phyloP scores from a whole-genome alignment of 1,140 invertebrate genomes.

The Drosophila pachea region DNA sequence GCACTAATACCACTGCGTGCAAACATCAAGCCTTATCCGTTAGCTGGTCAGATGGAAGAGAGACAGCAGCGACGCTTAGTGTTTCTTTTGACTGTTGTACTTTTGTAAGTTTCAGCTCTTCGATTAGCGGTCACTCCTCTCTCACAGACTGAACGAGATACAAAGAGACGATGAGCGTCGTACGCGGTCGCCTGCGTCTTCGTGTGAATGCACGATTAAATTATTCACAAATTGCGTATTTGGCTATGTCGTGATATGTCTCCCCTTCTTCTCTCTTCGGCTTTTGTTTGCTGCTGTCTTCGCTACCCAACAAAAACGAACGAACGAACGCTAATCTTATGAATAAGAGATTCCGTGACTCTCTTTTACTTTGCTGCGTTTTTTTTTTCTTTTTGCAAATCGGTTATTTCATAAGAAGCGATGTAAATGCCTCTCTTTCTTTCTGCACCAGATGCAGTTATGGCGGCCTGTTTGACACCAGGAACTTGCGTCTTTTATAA shows the following conservation, averaged over 20 bases:
- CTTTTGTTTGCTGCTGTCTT: constrained; percentile 4
- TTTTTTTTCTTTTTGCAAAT: too few species aligned
- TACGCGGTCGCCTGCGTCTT: constrained; percentile 1
- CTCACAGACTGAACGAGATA: not conserved
- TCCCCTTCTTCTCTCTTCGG: constrained; percentile 5
- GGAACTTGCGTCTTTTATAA: constrained; percentile 26
- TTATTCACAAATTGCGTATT: constrained; percentile 73
- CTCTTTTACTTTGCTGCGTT: constrained; percentile 21
- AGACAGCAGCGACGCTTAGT: not conserved
- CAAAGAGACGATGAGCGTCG: not conserved
- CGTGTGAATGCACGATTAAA: constrained; percentile 73
- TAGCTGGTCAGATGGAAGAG: constrained; percentile 7
- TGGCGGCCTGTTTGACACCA: constrained; percentile 18
- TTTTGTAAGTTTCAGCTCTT: constrained; percentile 47
- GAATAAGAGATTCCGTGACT: constrained; percentile 12
- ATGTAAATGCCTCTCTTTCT: constrained; percentile 16
- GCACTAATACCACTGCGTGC: constrained; percentile 41
- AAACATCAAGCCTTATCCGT: constrained; percentile 38
- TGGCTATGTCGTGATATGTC: constrained; percentile 25
- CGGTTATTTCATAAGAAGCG: constrained; percentile 15
- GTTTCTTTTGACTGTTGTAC: constrained; percentile 32
- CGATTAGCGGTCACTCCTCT: constrained; percentile 17
- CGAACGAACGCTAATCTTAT: constrained; percentile 36
- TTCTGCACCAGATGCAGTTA: constrained; percentile 20
- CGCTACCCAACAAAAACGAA: constrained; percentile 33